A percentile compares a stretch with the other conserved stretches of the same genome.
These are phyloP conservation scores for Ditula angustiorana DNA, from an alignment of 2,888 invertebrate genomes.

Conservation along the genomic window DNA sequence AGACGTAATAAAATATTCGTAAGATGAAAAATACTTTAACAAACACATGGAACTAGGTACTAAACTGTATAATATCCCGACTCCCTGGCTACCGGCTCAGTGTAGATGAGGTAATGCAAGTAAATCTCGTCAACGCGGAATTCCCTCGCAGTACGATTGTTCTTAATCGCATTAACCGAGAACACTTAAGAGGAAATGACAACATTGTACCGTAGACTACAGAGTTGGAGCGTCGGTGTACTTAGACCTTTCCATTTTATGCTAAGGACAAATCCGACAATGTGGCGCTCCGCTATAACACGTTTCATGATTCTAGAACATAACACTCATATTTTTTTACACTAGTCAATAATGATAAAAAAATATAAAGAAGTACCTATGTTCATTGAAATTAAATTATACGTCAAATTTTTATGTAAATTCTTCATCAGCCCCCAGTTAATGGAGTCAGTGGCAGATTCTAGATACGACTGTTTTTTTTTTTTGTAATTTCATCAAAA, in stretches of 20 bases:
- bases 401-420: too few relatives aligned
- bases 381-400: too few relatives aligned
- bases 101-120: constrained; percentile 16
- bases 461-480: not conserved
- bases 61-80: constrained; percentile 1
- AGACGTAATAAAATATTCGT: too few relatives aligned
- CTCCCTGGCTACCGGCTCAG: not conserved
- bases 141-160: constrained; percentile 23
- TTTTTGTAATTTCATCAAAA: not conserved
- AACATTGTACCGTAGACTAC: constrained; percentile 16
- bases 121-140: constrained; percentile 21
- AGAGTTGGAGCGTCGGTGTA: constrained; percentile 2
- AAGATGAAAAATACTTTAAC: too few relatives aligned
- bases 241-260: constrained; percentile 24
- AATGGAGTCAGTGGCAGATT: not conserved
- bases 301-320: too few relatives aligned
- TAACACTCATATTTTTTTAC: too few relatives aligned
- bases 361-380: too few relatives aligned
- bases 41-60: not conserved
- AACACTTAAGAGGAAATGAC: constrained; percentile 35
- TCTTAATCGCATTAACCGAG: constrained; percentile 35
- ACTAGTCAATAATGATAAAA: too few relatives aligned
- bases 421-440: too few relatives aligned
- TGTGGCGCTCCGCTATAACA: not conserved
- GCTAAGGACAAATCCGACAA: not conserved